These are phyloP conservation scores for Cossypha caffra DNA, from an alignment of 2,797 vertebrate species.

Conservation along the genomic window DNA sequence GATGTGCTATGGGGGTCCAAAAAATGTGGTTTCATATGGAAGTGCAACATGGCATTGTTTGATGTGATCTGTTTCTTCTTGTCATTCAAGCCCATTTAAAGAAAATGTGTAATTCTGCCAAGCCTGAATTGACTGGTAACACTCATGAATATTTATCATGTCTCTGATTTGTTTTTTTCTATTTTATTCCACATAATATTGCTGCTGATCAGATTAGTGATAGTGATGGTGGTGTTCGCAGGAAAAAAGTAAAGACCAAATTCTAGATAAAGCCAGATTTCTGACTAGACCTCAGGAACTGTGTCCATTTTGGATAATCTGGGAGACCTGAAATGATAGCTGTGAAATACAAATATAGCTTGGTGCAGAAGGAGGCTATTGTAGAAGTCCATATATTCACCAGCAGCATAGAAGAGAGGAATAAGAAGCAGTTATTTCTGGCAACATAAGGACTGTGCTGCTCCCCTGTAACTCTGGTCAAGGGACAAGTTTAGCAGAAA, in stretches of 20 bases:
- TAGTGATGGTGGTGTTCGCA: neutral
- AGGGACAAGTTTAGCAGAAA: neutral
- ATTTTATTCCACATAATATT: neutral
- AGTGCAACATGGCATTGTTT: neutral
- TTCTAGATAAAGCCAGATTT: neutral
- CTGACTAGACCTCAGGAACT: neutral
- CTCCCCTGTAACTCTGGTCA: neutral
- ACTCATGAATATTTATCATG: slow-evolving; percentile 23
- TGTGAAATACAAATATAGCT: neutral
- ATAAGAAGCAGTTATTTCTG: neutral
- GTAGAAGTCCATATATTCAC: neutral
- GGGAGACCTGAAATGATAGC: neutral
- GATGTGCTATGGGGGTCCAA: neutral
- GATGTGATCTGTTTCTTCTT: neutral
- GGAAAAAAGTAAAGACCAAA: neutral
- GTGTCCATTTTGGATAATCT: neutral
- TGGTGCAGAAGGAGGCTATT: neutral
- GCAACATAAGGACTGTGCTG: neutral
- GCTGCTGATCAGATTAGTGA: neutral
- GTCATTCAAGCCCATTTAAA: neutral
- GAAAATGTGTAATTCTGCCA: neutral
- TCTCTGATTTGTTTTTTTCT: neutral
- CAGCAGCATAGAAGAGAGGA: neutral
- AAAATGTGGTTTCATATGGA: neutral
- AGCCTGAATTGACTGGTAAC: neutral